These are phyloP conservation scores for Alauda arvensis DNA, from an alignment of 2,797 vertebrate species.

Conservation along the genomic window DNA sequence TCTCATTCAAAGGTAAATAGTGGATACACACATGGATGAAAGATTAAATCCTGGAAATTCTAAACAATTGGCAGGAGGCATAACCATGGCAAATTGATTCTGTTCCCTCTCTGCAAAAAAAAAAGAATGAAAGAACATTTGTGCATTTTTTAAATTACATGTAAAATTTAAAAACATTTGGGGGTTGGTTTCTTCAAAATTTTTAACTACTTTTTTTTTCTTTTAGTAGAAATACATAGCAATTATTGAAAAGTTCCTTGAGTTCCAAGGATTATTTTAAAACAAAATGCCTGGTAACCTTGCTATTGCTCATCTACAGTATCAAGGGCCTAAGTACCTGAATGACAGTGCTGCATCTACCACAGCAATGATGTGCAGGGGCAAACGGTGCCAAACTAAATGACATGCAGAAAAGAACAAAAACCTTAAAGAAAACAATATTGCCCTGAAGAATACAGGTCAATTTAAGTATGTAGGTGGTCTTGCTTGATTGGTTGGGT, in stretches of 20 bases:
- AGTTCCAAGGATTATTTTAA: constrained; percentile 4
- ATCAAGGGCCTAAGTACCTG: not conserved
- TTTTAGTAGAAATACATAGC: not conserved
- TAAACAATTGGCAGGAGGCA: constrained; percentile 74
- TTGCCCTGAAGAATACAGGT: constrained; percentile 4
- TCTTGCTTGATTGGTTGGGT: constrained; percentile 59
- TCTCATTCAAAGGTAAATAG: constrained; percentile 71
- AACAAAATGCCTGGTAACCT: not conserved
- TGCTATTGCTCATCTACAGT: not conserved
- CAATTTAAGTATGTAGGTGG: constrained; percentile 66
- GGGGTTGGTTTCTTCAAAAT: not conserved
- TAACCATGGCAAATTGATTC: constrained; percentile 75
- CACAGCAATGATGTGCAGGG: not conserved
- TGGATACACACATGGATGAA: constrained; percentile 75
- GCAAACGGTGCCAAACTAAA: not conserved
- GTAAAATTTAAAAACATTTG: constrained; percentile 42
- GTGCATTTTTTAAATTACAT: constrained; percentile 63
- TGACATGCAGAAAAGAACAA: not conserved
- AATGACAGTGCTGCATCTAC: not conserved
- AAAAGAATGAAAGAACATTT: constrained; percentile 64
- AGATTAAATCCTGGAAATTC: constrained; percentile 77
- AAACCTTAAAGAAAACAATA: constrained; percentile 14
- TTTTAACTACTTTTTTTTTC: not conserved
- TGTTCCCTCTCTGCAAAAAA: constrained; percentile 63
- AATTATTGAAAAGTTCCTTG: constrained; percentile 9